Conservation (phyloP, 2,888 invertebrate species). For the Timema cristinae region DNA sequence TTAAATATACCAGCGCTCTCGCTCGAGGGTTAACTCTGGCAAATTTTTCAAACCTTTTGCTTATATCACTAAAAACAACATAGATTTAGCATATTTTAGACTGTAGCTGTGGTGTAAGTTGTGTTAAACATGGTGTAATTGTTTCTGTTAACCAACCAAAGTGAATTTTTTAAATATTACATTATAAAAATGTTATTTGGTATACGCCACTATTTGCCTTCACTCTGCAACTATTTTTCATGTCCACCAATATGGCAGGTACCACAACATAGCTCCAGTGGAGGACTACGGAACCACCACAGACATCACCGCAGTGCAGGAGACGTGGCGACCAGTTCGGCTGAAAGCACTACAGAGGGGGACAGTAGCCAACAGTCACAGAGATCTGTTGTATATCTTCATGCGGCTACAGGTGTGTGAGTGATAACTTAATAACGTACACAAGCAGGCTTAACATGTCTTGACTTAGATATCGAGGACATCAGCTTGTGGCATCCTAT, state of each 20-base stretch:
- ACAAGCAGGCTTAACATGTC: no score
- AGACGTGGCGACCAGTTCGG: slow-evolving; percentile 38
- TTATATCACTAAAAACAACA: no score
- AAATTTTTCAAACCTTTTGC: no score
- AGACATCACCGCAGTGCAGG: slow-evolving; percentile 30
- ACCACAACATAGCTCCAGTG: slow-evolving; percentile 42
- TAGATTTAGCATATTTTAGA: no score
- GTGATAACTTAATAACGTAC: no score
- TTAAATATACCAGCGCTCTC: no score
- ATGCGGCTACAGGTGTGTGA: slow-evolving; percentile 69
- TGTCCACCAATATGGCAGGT: slow-evolving; percentile 28
- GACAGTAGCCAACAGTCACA: slow-evolving; percentile 73
- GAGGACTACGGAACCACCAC: slow-evolving; percentile 17
- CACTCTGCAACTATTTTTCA: background rate
- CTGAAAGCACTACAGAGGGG: slow-evolving; percentile 45
- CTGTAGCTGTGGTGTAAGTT: no score
- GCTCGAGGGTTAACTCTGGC: no score
- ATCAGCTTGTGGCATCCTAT: no score
- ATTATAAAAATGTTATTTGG: background rate
- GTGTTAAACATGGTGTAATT: no score
- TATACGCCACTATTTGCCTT: background rate
- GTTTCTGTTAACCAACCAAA: background rate
- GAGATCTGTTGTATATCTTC: slow-evolving; percentile 77
- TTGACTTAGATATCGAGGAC: no score
- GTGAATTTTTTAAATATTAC: background rate